Evolutionary conservation across 2,113 vertebrate species (phyloP).

Genomic region (western clawed frog (Xenopus tropicalis)): DNA sequence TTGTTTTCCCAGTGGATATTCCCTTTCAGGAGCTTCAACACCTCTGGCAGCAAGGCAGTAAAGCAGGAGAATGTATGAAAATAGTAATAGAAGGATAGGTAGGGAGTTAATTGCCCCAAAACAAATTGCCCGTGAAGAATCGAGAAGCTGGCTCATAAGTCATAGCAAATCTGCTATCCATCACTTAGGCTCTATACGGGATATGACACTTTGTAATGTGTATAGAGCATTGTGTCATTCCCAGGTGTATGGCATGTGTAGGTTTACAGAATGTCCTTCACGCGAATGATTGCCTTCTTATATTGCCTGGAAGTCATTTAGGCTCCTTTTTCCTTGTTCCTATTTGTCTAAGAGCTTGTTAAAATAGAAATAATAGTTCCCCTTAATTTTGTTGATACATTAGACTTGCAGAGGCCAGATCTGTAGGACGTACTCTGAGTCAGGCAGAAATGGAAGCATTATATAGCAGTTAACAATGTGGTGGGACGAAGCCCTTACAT

Average conservation of each 20-base stretch:
- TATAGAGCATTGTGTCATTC: neutral
- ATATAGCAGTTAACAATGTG: too few relatives aligned
- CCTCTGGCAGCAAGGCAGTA: constrained; percentile 8
- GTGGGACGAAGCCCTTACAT: too few relatives aligned
- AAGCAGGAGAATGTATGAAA: constrained; percentile 11
- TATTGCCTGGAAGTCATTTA: constrained; percentile 3
- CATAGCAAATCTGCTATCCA: constrained; percentile 26
- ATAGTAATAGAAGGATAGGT: constrained; percentile 29
- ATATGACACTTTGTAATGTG: constrained; percentile 20
- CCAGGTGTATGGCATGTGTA: constrained; percentile 21
- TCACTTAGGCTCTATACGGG: constrained; percentile 22
- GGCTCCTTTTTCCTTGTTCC: neutral
- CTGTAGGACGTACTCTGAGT: too few relatives aligned
- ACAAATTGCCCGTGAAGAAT: constrained; percentile 40
- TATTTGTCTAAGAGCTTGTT: too few relatives aligned
- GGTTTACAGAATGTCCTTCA: constrained; percentile 2
- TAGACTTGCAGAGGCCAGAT: too few relatives aligned
- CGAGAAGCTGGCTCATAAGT: constrained; percentile 19
- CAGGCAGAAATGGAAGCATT: too few relatives aligned
- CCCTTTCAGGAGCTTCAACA: neutral
- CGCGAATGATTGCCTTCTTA: constrained; percentile 13
- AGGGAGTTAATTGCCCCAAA: constrained; percentile 36
- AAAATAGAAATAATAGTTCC: too few relatives aligned
- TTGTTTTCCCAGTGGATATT: neutral
- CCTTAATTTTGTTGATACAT: too few relatives aligned